phyloP scores from a whole-genome alignment of 2,888 invertebrate species.

The Psylliodes chrysocephalus region DNA sequence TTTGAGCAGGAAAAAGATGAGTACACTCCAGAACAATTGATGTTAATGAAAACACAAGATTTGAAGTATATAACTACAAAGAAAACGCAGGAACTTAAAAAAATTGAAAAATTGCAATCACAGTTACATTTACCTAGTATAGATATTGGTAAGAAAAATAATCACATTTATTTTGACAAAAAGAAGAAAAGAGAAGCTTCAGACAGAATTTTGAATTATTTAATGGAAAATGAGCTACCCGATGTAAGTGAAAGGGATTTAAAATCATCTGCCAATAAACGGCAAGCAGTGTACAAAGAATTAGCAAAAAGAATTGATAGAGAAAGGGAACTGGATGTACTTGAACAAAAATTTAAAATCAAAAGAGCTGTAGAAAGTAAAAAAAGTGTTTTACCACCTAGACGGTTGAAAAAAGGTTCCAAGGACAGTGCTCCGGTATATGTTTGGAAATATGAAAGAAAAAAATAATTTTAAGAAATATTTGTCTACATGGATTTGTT shows the following conservation, averaged over 20 bases:
- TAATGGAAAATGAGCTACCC: conserved; percentile 71
- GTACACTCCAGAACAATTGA: conserved; percentile 84
- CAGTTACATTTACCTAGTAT: conserved; percentile 85
- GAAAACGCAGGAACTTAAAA: conserved; percentile 82
- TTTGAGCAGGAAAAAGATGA: conserved; percentile 78
- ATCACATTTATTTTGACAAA: conserved; percentile 84
- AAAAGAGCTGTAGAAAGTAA: conserved; percentile 75
- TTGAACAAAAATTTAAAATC: conserved; percentile 83
- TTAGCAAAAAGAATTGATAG: conserved; percentile 80
- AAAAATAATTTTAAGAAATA: conserved; percentile 69
- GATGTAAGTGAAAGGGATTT: conserved; percentile 69
- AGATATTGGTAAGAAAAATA: conserved; percentile 75
- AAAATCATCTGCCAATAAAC: conserved; percentile 67
- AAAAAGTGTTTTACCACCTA: conserved; percentile 71
- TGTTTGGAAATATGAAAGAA: conserved; percentile 83
- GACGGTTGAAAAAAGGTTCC: conserved; percentile 71
- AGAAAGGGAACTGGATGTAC: conserved; percentile 78
- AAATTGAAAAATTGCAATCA: conserved; percentile 79
- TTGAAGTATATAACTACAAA: conserved; percentile 89
- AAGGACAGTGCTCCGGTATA: conserved; percentile 79
- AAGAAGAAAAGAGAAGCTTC: conserved; percentile 75
- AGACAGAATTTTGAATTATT: conserved; percentile 61
- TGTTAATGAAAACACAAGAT: conserved; percentile 92
- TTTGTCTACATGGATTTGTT: background rate
- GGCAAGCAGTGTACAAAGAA: conserved; percentile 77